A percentile compares a stretch with the other conserved stretches of the same genome.
Evolutionary conservation across 2,113 vertebrate genomes (phyloP).

Genomic region (Zosterops japonicus): DNA sequence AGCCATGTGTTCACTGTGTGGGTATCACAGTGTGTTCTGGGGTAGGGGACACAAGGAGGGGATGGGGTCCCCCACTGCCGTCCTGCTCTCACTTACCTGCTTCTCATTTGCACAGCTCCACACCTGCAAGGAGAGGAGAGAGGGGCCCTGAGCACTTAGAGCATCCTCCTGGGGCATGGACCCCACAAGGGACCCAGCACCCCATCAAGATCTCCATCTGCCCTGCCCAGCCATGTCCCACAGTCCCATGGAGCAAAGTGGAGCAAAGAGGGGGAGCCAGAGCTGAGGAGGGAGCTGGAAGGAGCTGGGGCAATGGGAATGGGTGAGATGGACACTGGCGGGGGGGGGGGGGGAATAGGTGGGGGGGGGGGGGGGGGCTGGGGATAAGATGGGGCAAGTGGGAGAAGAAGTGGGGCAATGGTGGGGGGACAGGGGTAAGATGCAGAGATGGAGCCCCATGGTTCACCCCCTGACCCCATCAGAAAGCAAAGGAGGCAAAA

Average conservation of each 20-base stretch:
- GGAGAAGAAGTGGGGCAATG: background rate
- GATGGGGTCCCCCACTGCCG: background rate
- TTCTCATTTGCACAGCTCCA: constrained; percentile 52
- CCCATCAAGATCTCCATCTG: background rate
- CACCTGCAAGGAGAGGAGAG: constrained; percentile 54
- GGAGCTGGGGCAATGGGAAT: background rate
- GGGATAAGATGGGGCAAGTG: background rate
- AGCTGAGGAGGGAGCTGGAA: background rate
- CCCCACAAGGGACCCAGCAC: background rate
- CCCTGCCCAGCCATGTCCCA: background rate
- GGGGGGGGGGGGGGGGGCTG: background rate
- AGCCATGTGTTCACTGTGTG: background rate
- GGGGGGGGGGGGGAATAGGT: too few relatives aligned
- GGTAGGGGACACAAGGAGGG: constrained; percentile 54
- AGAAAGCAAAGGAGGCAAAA: background rate
- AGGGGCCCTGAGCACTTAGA: background rate
- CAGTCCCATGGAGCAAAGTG: fast-evolving
- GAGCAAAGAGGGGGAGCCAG: background rate
- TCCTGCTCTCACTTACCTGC: background rate
- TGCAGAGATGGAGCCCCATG: fast-evolving
- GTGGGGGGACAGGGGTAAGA: background rate
- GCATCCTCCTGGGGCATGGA: fast-evolving
- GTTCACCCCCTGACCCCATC: background rate
- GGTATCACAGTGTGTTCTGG: background rate
- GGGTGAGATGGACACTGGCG: background rate